Base-by-base conservation (phyloP, 2,888 invertebrate species). In the Pandemis corylana region DNA sequence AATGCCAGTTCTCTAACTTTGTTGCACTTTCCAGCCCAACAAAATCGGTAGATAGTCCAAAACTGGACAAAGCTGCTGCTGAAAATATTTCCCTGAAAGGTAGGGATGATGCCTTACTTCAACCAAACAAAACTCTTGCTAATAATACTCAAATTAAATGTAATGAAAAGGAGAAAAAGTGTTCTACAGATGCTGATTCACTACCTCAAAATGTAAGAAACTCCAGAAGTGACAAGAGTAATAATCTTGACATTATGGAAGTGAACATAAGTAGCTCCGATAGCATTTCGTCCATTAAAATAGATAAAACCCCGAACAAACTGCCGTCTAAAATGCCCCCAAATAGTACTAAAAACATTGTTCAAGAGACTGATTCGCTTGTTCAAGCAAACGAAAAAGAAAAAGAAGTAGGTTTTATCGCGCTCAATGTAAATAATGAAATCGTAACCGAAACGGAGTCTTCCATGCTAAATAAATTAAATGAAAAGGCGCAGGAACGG, bases 191-290 rank as follows among this genome's bases (percentile, higher is more conserved):
- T 3, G 84, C 84, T 28, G 85, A 82, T 75, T 20, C 76, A 0
- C 86, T 82, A 73, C 62, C 81, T 28, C 77, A 81, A 15, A 90
- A 82, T 77, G 81, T 85, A 7, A 85, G 87, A 72, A 87, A 80
- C 68, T 89, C 89, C 1, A 89, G 83, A 78, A 81, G 76, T 64
- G 88, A 87, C 74, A 88, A 85, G 77, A 70, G 85, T 0, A 87
- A 81, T 76, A 81, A 71, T 66, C 68, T 77, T 51, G 84, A 83
- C 77, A 62, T 72, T 7, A 63, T 67, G 41, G 62, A 75, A 67
- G 36, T 71, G 41, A 67, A 71, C 10, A 15, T 53, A n/a, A 53
- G 28, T 49, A 56, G 51, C 56, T 20, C 63, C 5, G 44, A 68
- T 42, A 65, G 42, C 20, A 42, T 64, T 1, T 53, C 68, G 53